A percentile compares a stretch with the other conserved stretches of the same genome.
phyloP scores from a whole-genome alignment of 2,113 vertebrate genomes.

The Hucho hucho region DNA sequence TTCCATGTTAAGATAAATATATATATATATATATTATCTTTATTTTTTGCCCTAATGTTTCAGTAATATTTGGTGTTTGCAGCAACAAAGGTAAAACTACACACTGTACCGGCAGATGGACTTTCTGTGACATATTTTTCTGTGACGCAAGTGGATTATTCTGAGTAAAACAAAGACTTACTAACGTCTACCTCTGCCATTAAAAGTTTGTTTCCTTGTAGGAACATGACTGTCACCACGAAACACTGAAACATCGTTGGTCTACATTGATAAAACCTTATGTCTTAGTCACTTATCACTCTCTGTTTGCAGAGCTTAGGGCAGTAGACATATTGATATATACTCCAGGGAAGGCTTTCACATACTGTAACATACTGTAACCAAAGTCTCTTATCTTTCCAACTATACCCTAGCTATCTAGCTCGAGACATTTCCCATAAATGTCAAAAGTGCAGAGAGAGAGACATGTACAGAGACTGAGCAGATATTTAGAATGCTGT shows the following conservation, averaged over 20 bases:
- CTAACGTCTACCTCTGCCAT: not conserved
- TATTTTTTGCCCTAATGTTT: too few species aligned
- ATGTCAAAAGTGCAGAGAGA: not conserved
- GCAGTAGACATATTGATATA: not conserved
- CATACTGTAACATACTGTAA: not conserved
- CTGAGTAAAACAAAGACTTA: too few species aligned
- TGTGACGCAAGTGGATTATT: too few species aligned
- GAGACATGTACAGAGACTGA: not conserved
- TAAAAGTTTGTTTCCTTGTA: constrained; percentile 1
- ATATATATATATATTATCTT: too few species aligned
- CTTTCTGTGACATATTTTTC: not conserved
- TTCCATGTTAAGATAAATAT: too few species aligned
- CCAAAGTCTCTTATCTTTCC: not conserved
- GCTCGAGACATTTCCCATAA: not conserved
- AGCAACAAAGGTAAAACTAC: not conserved
- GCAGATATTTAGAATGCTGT: not conserved
- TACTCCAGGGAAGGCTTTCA: not conserved
- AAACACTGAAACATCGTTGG: not conserved
- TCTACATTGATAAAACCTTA: not conserved
- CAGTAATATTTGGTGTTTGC: too few species aligned
- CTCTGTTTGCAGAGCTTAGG: not conserved
- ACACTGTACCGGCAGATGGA: not conserved
- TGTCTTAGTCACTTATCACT: not conserved
- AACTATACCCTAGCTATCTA: not conserved
- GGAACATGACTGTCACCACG: not conserved